These are phyloP conservation scores for Homarus gammarus DNA, from an alignment of 2,888 invertebrate genomes.

Conservation along the genomic window DNA sequence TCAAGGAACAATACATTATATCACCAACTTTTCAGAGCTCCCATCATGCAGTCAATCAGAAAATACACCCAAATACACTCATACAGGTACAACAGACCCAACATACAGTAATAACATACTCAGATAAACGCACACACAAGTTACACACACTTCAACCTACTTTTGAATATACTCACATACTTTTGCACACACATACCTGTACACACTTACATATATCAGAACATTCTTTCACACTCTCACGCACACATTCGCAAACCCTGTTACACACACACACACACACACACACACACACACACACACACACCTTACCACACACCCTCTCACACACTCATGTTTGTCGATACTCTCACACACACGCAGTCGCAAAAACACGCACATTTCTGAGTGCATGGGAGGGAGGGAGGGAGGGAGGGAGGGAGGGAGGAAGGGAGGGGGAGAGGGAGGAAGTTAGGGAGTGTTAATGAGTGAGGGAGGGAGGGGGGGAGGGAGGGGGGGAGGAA, in stretches of 20 bases:
- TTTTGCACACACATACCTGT: neutral
- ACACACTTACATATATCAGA: neutral
- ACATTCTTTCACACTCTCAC: neutral
- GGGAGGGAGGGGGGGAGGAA: too few species aligned
- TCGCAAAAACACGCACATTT: constrained; percentile 11
- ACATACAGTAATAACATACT: too few species aligned
- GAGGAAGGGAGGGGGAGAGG: too few species aligned
- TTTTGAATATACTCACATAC: constrained; percentile 3
- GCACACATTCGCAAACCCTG: constrained; percentile 10
- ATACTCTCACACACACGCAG: constrained; percentile 27
- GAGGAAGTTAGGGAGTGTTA: too few species aligned
- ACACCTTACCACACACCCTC: neutral
- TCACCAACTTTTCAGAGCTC: too few species aligned
- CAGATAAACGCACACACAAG: constrained; percentile 10
- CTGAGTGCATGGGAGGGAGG: neutral
- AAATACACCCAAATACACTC: too few species aligned
- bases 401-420: neutral
- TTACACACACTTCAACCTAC: too few species aligned
- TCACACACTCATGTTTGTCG: neutral
- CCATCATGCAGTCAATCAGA: too few species aligned
- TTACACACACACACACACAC: constrained; percentile 1
- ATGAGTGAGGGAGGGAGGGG: too few species aligned
- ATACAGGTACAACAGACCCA: too few species aligned
- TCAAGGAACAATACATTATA: too few species aligned
- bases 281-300: constrained; percentile 19